Conservation (phyloP, 1,140 invertebrate genomes). For the Heliothis virescens region DNA sequence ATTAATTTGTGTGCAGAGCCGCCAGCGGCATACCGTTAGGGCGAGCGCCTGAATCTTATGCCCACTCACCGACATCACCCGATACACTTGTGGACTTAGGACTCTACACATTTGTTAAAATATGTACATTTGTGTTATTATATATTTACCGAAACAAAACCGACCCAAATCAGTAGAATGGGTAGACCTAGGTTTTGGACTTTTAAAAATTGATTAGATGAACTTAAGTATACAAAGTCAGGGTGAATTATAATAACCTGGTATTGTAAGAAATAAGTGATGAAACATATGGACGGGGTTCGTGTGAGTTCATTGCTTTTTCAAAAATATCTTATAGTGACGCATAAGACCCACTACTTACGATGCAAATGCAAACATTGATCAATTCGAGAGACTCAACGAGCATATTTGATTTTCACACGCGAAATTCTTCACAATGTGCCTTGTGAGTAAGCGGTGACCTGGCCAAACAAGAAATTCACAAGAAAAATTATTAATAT, state of each 20-base stretch:
- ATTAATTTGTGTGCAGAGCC: conserved; percentile 84
- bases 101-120: conserved; percentile 53
- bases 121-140: conserved; percentile 43
- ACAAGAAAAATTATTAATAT: neutral
- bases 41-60: conserved; percentile 74
- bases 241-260: neutral
- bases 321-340: conserved; percentile 32
- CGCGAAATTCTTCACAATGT: conserved; percentile 27
- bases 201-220: neutral
- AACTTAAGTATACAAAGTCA: neutral
- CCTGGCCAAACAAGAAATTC: neutral
- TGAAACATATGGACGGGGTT: neutral
- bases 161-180: too few relatives aligned
- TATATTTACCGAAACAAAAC: neutral
- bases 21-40: conserved; percentile 77
- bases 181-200: neutral
- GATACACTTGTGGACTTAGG: conserved; percentile 56
- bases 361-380: conserved; percentile 55
- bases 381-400: conserved; percentile 45
- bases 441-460: conserved; percentile 13
- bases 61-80: conserved; percentile 64
- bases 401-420: conserved; percentile 53
- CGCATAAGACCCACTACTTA: conserved; percentile 49
- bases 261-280: neutral
- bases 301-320: conserved; percentile 21